Evolutionary conservation across 2,888 invertebrate genomes (phyloP), one percentile per base, ranked within the genome.

Genomic region (Phengaris arion): DNA sequence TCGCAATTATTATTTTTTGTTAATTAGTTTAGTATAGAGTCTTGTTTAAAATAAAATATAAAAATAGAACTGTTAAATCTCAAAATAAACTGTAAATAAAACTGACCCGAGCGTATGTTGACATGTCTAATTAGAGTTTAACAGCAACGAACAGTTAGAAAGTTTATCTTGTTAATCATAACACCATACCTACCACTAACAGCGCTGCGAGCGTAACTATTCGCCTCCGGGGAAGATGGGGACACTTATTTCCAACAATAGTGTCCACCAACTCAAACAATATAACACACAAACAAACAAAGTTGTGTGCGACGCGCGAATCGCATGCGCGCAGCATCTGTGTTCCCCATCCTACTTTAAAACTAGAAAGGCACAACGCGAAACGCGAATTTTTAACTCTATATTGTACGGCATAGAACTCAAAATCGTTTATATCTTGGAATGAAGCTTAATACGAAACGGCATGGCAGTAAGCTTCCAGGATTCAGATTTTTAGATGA

Each of bases 241-340:
- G 77, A 84, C 84, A 84, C 85, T 85, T 86, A 85, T 85, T 85
- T 85, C 85, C 86, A 90, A 91, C 90, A 91, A 90, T 88, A 87
- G 88, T 88, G 87, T 85, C 87, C 89, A 82, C 82, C 82, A 83
- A 83, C 83, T 88, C 85, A 85, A 90, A 90, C 89, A 90, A 89
- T 90, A 87, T 83, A 83, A 79, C 79, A 81, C 81, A 83, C 82
- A 81, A 81, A 78, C 79, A 78, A 79, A 81, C 77, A 80, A 79
- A 77, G 78, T 72, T 81, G 79, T 82, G 84, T 83, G 87, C 82
- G 86, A 81, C 82, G 75, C 78, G 74, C 68, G 85, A 85, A 85
- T 83, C 93, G 93, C 93, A 93, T 93, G 93, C 93, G 93, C 91
- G 85, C 91, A 91, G 91, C 93, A 92, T 93, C 93, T 92, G 90